Percentiles rank a stretch among this genome's conserved stretches.
These are phyloP conservation scores for Furcifer pardalis DNA, from an alignment of 2,797 vertebrate species.

Conservation along the genomic window DNA sequence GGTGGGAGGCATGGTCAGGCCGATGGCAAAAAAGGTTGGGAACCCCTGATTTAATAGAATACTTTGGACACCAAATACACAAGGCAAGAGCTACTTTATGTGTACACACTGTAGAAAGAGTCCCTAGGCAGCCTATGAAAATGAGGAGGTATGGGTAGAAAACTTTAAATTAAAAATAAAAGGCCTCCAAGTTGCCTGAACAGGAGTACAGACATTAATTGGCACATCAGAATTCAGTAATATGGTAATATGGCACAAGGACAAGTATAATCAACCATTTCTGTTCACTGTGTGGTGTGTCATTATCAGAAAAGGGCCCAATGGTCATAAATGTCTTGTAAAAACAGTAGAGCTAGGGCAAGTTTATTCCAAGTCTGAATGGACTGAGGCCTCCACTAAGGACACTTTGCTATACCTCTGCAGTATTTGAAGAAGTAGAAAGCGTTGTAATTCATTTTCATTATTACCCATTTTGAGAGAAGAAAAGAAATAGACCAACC, in stretches of 20 bases:
- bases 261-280: neutral
- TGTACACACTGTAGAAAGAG: too few relatives aligned
- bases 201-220: too few relatives aligned
- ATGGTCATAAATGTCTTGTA: constrained; percentile 68
- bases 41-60: too few relatives aligned
- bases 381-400: constrained; percentile 61
- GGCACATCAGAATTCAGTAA: too few relatives aligned
- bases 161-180: too few relatives aligned
- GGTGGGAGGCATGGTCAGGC: too few relatives aligned
- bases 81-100: neutral
- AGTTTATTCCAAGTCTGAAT: constrained; percentile 71
- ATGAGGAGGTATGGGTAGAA: too few relatives aligned
- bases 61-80: neutral
- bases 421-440: constrained; percentile 51
- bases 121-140: too few relatives aligned
- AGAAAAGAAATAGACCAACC: constrained; percentile 67
- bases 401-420: constrained; percentile 26
- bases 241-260: neutral
- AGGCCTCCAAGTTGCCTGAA: too few relatives aligned
- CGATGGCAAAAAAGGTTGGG: too few relatives aligned
- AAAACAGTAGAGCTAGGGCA: constrained; percentile 66
- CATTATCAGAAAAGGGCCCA: neutral
- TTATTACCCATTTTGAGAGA: constrained; percentile 73
- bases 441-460: constrained; percentile 76
- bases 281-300: neutral